Percentiles rank a stretch among this genome's conserved stretches.
Evolutionary conservation across 2,888 invertebrate species (phyloP).

Genomic region (Mechanitis messenoides): DNA sequence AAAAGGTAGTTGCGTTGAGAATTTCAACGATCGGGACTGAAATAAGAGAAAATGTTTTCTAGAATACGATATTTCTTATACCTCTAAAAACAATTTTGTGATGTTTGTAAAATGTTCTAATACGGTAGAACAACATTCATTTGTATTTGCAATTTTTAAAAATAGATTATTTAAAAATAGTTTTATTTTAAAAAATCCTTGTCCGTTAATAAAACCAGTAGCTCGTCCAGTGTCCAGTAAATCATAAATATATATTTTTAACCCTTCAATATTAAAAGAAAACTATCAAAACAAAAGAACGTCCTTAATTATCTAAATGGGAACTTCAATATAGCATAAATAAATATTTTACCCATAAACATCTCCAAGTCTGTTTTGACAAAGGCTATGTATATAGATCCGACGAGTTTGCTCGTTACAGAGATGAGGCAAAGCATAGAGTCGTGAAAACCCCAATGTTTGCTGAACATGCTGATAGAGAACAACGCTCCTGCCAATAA

Average conservation of each 20-base stretch:
- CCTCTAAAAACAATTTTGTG: constrained; percentile 5
- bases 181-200: no score
- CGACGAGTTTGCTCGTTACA: constrained; percentile 55
- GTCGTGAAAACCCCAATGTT: constrained; percentile 64
- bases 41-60: constrained; percentile 29
- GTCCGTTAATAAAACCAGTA: no score
- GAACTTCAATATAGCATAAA: no score
- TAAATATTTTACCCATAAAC: constrained; percentile 55
- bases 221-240: no score
- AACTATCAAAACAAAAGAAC: no score
- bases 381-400: constrained; percentile 52
- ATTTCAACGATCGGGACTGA: constrained; percentile 67
- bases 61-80: neutral
- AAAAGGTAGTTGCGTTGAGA: constrained; percentile 67
- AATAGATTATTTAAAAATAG: no score
- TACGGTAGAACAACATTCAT: no score
- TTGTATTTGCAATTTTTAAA: no score
- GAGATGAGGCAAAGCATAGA: constrained; percentile 64
- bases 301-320: no score
- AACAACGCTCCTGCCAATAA: constrained; percentile 58
- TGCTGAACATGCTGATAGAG: constrained; percentile 66
- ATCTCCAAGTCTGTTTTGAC: constrained; percentile 60
- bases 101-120: neutral
- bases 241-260: no score
- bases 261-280: no score